Conservation (phyloP, 2,113 vertebrate species). For the Acanthochromis polyacanthus region DNA sequence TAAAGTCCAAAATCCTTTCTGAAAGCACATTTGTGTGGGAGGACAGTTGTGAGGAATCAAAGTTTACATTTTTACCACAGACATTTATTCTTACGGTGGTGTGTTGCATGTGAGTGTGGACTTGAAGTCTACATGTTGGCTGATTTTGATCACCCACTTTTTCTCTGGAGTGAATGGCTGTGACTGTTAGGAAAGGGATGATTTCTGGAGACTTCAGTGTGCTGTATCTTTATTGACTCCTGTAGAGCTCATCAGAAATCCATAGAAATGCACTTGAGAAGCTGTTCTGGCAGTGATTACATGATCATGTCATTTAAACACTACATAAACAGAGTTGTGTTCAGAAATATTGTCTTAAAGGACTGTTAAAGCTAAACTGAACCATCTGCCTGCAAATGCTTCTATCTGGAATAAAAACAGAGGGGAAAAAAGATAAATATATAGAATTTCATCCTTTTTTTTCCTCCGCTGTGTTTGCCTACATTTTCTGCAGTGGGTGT, state of each 20-base stretch:
- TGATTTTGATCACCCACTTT: not conserved
- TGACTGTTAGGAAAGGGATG: not conserved
- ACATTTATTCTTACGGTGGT: not conserved
- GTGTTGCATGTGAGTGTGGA: not conserved
- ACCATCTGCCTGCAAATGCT: not conserved
- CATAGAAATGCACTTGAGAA: slow-evolving; percentile 1
- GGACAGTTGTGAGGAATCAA: not conserved
- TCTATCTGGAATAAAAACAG: no score
- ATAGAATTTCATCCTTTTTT: not conserved
- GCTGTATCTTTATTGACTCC: not conserved
- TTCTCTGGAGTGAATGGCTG: slow-evolving; percentile 23
- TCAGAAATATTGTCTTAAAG: not conserved
- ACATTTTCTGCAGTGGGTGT: not conserved
- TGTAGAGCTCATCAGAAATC: not conserved
- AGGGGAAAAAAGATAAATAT: not conserved
- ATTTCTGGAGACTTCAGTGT: not conserved
- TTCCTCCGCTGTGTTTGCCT: not conserved
- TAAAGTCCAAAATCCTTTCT: slow-evolving; percentile 62
- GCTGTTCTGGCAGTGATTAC: slow-evolving; percentile 1
- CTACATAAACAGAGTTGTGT: not conserved
- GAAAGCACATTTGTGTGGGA: slow-evolving; percentile 36
- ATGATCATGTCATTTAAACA: not conserved
- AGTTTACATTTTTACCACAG: slow-evolving; percentile 24
- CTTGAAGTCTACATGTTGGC: not conserved
- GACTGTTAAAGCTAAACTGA: not conserved